phyloP scores from a whole-genome alignment of 92 coral and sea anemone species.

The Micromussa lordhowensis region DNA sequence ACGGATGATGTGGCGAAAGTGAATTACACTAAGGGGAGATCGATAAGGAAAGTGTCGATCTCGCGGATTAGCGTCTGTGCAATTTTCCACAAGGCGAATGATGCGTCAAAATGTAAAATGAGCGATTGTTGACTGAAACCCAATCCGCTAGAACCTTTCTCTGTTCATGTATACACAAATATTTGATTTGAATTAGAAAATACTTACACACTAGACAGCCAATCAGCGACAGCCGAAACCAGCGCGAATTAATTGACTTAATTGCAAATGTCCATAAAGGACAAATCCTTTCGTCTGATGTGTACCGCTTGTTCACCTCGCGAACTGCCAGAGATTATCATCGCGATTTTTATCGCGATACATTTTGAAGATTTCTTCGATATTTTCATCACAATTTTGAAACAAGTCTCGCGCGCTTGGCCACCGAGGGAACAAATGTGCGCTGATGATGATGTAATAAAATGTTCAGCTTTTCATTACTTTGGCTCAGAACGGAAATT shows the following conservation, averaged over 20 bases:
- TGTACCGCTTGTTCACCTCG: slow-evolving; percentile 21
- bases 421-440: slow-evolving; percentile 3
- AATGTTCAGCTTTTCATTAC: slow-evolving; percentile 4
- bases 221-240: slow-evolving; percentile 56
- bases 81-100: slow-evolving; percentile 32
- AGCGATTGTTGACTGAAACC: slow-evolving; percentile 53
- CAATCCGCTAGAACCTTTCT: slow-evolving; percentile 36
- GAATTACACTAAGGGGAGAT: slow-evolving; percentile 33
- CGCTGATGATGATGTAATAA: neutral
- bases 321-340: slow-evolving; percentile 26
- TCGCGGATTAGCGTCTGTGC: slow-evolving; percentile 38
- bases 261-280: slow-evolving; percentile 57
- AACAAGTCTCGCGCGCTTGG: slow-evolving; percentile 6
- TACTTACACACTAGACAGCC: slow-evolving; percentile 56
- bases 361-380: slow-evolving; percentile 25
- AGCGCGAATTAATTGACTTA: slow-evolving; percentile 64
- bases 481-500: neutral
- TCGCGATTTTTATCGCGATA: slow-evolving; percentile 30
- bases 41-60: slow-evolving; percentile 41
- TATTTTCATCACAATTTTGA: slow-evolving; percentile 27
- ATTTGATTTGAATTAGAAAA: slow-evolving; percentile 69
- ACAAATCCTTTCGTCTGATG: slow-evolving; percentile 33
- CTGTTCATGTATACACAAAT: slow-evolving; percentile 48
- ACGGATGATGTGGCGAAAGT: slow-evolving; percentile 46
- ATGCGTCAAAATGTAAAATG: slow-evolving; percentile 55